Evolutionary conservation across 37 sponge, comb jelly and placozoan species (phyloP).

Genomic region (Agelas oroides): DNA sequence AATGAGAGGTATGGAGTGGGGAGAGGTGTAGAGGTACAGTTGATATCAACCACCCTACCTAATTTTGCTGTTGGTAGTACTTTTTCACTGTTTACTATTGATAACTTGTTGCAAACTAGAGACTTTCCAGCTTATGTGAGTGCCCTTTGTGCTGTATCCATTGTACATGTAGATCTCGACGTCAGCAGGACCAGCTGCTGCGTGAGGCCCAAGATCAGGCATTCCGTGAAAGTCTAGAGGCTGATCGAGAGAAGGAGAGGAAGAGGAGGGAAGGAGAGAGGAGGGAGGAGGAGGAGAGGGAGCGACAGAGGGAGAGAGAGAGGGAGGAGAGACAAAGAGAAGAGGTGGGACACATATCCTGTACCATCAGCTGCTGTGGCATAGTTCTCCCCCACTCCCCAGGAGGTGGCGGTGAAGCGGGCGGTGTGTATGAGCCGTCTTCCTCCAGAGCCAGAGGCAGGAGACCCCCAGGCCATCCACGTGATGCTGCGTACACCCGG

Average conservation of each 20-base stretch:
- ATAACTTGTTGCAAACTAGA: too few species aligned
- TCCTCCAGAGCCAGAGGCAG: slow-evolving; percentile 65
- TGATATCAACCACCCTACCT: too few species aligned
- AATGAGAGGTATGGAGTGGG: slow-evolving; percentile 59
- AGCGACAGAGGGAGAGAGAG: slow-evolving; percentile 20
- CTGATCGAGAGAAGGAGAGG: slow-evolving; percentile 74
- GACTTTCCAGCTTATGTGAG: too few species aligned
- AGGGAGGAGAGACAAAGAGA: slow-evolving; percentile 34
- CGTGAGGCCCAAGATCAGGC: slow-evolving; percentile 77
- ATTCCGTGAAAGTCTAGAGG: slow-evolving; percentile 61
- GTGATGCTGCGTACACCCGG: slow-evolving; percentile 45
- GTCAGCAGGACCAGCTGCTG: slow-evolving; percentile 58
- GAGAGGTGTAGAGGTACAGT: neutral
- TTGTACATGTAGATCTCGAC: slow-evolving; percentile 18
- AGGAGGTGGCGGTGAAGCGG: slow-evolving; percentile 51
- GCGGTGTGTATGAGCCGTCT: slow-evolving; percentile 37
- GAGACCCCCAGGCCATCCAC: slow-evolving; percentile 15
- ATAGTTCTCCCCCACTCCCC: neutral
- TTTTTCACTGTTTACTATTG: too few species aligned
- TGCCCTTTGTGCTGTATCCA: too few species aligned
- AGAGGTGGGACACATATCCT: neutral
- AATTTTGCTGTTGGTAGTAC: too few species aligned
- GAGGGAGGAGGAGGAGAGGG: slow-evolving; percentile 23
- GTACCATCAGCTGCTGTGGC: too few species aligned
- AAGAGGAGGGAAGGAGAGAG: slow-evolving; percentile 2